These are phyloP conservation scores for Lipophrys pholis DNA, from an alignment of 2,113 vertebrate species.

Conservation along the genomic window DNA sequence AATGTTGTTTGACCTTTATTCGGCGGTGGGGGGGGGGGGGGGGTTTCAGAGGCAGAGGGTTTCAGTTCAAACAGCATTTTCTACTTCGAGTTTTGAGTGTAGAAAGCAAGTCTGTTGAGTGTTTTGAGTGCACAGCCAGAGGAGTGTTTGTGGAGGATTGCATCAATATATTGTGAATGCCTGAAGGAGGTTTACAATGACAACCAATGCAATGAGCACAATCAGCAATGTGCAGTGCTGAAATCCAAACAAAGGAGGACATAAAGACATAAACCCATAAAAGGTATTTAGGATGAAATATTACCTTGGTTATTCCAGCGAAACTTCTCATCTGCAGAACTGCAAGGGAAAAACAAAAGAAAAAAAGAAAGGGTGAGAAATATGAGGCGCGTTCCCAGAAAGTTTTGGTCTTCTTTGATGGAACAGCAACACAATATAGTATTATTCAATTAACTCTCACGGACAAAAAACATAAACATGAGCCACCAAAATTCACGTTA, in stretches of 20 bases:
- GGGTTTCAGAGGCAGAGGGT: background rate
- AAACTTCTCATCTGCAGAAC: conserved; percentile 97
- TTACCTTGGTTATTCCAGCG: conserved; percentile 99
- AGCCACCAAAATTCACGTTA: background rate
- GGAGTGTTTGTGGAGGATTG: background rate
- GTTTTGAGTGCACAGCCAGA: background rate
- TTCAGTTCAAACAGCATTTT: background rate
- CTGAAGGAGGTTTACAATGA: background rate
- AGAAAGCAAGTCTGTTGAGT: background rate
- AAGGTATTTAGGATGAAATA: conserved; percentile 15
- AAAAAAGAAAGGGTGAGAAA: conserved; percentile 42
- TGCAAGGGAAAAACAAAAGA: conserved; percentile 78
- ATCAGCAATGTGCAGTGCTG: conserved; percentile 11
- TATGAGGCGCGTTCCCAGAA: background rate
- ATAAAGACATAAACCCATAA: conserved; percentile 4
- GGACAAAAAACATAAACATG: background rate
- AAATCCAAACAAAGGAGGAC: conserved; percentile 32
- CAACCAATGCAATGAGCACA: conserved; percentile 14
- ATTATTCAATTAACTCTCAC: background rate
- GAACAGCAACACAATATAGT: background rate
- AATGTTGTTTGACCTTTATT: conserved; percentile 39
- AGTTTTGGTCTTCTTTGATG: conserved; percentile 4
- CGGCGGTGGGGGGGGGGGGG: background rate
- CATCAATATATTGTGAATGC: conserved; percentile 3
- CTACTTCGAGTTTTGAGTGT: background rate